These are phyloP conservation scores for Saccopteryx bilineata DNA, from an alignment of 2,113 vertebrate species.

Conservation along the genomic window DNA sequence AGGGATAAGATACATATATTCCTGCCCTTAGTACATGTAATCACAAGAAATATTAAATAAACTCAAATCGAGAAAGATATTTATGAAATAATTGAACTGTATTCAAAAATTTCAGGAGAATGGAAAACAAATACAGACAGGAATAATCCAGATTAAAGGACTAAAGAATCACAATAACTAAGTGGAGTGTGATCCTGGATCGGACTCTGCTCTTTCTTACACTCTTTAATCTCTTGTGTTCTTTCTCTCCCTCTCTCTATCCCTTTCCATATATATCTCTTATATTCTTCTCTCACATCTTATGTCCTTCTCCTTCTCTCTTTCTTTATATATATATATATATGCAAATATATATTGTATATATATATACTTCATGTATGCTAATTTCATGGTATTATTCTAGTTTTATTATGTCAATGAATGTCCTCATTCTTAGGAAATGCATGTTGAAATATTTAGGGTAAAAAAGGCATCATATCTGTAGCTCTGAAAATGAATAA, in stretches of 20 bases:
- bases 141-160: not conserved
- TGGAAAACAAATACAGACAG: not conserved
- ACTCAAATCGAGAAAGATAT: not conserved
- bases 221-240: not conserved
- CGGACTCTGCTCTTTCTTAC: not conserved
- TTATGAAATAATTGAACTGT: not conserved
- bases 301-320: not conserved
- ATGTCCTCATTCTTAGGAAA: conserved; percentile 34
- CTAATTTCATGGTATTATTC: conserved; percentile 11
- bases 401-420: not conserved
- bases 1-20: not conserved
- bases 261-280: too few relatives aligned
- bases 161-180: not conserved
- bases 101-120: not conserved
- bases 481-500: not conserved
- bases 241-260: not conserved
- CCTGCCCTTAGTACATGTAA: not conserved
- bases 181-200: not conserved
- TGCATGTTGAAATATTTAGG: not conserved
- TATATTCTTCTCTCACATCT: not conserved
- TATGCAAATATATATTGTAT: not conserved
- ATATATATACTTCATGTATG: not conserved
- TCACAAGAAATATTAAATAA: not conserved
- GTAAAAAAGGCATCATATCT: not conserved
- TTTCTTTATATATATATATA: not conserved